phyloP scores from a whole-genome alignment of 2,113 vertebrate genomes.

The Pelobates fuscus region DNA sequence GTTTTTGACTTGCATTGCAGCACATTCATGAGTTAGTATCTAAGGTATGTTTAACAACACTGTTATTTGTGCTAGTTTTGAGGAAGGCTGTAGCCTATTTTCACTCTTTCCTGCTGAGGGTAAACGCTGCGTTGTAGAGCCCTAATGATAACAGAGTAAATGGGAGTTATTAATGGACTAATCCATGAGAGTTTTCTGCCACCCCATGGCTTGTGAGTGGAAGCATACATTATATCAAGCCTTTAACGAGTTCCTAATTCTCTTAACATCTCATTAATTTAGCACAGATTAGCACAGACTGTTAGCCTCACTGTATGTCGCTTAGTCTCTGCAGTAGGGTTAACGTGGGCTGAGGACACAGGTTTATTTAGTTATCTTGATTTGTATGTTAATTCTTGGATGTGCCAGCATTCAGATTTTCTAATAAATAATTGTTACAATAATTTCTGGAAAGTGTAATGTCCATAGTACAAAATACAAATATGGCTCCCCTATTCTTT shows the following conservation, averaged over 20 bases:
- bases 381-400: constrained; percentile 10
- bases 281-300: constrained; percentile 42
- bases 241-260: constrained; percentile 30
- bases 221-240: constrained; percentile 42
- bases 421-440: too few species aligned
- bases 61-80: background rate
- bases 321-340: constrained; percentile 27
- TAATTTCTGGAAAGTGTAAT: too few species aligned
- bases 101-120: constrained; percentile 8
- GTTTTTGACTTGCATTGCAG: too few species aligned
- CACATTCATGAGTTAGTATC: too few species aligned
- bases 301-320: constrained; percentile 23
- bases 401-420: background rate
- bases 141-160: constrained; percentile 29
- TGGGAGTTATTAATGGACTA: constrained; percentile 11
- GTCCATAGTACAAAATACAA: too few species aligned
- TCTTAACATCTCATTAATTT: constrained; percentile 50
- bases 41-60: background rate
- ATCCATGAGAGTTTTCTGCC: constrained; percentile 10
- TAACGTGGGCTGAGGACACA: constrained; percentile 7
- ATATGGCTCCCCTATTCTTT: too few species aligned
- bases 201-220: constrained; percentile 37
- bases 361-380: background rate
- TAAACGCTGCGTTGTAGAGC: constrained; percentile 3
- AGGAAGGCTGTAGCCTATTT: background rate